A percentile compares a stretch with the other conserved stretches of the same genome.
These are phyloP conservation scores for Drosophila mimica DNA, from an alignment of 2,888 invertebrate species.

Conservation along the genomic window DNA sequence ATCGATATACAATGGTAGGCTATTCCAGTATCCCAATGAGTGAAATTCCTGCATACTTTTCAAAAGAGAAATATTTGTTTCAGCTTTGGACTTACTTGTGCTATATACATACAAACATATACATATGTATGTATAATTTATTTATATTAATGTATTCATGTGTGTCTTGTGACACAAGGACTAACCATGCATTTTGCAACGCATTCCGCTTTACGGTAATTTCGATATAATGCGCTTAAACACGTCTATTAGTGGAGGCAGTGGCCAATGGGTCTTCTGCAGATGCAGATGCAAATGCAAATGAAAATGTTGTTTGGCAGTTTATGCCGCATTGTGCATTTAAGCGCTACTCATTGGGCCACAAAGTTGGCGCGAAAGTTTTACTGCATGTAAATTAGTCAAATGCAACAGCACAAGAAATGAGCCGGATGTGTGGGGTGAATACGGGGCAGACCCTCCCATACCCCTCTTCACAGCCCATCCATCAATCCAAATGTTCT, in stretches of 20 bases:
- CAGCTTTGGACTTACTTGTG: background rate
- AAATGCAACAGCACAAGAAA: slow-evolving; percentile 45
- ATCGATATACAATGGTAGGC: background rate
- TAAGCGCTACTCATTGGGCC: slow-evolving; percentile 33
- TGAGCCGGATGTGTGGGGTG: slow-evolving; percentile 20
- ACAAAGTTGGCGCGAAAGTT: slow-evolving; percentile 44
- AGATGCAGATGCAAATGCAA: slow-evolving; percentile 25
- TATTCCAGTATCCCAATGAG: background rate
- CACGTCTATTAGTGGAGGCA: slow-evolving; percentile 28
- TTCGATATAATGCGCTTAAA: slow-evolving; percentile 54
- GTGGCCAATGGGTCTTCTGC: background rate
- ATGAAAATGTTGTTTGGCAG: slow-evolving; percentile 38
- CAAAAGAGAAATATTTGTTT: background rate
- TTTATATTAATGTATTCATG: no score
- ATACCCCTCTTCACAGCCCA: background rate
- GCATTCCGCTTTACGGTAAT: slow-evolving; percentile 30
- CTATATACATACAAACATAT: no score
- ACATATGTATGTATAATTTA: background rate
- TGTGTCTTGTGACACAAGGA: background rate
- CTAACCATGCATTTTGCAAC: slow-evolving; percentile 20
- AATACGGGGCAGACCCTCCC: no score
- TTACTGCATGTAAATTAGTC: slow-evolving; percentile 42
- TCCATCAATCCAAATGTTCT: background rate
- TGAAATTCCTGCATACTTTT: background rate
- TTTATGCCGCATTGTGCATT: slow-evolving; percentile 61